Percentiles rank a stretch among this genome's conserved stretches.
phyloP scores from a whole-genome alignment of 2,113 vertebrate species.

The Halichoerus grypus region DNA sequence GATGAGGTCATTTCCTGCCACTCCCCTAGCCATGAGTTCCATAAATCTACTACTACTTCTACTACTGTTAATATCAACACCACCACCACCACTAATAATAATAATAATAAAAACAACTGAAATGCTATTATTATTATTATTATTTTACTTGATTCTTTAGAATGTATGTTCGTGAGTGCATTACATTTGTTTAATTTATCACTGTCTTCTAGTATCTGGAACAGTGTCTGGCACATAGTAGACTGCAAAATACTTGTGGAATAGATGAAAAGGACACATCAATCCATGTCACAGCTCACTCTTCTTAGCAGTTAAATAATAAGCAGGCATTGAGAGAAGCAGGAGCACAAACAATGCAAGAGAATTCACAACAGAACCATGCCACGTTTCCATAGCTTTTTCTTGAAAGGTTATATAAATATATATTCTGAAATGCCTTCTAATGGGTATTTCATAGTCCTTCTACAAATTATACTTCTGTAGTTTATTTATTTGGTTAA shows the following conservation, averaged over 20 bases:
- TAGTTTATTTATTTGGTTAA: not conserved
- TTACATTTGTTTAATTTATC: not conserved
- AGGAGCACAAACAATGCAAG: not conserved
- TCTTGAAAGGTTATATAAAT: not conserved
- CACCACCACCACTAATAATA: not conserved
- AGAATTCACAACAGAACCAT: not conserved
- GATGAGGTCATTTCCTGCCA: not conserved
- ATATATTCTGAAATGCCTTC: not conserved
- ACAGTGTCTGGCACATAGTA: not conserved
- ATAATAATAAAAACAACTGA: not conserved
- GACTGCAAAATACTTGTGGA: not conserved
- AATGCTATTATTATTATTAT: not conserved
- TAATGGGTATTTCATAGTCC: not conserved
- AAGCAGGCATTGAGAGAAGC: not conserved
- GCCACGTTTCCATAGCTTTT: not conserved
- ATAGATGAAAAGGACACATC: not conserved
- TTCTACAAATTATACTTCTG: not conserved
- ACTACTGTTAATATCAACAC: too few relatives aligned
- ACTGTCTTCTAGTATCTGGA: not conserved
- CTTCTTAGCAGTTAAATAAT: not conserved
- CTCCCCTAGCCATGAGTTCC: not conserved
- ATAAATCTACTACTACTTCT: not conserved
- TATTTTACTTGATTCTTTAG: slow-evolving; percentile 1
- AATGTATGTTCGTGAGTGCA: not conserved
- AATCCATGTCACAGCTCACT: not conserved